Evolutionary conservation across 1,140 invertebrate species (phyloP), one percentile per base, ranked within the genome.

Genomic region (Bursaphelenchus mucronatus): DNA sequence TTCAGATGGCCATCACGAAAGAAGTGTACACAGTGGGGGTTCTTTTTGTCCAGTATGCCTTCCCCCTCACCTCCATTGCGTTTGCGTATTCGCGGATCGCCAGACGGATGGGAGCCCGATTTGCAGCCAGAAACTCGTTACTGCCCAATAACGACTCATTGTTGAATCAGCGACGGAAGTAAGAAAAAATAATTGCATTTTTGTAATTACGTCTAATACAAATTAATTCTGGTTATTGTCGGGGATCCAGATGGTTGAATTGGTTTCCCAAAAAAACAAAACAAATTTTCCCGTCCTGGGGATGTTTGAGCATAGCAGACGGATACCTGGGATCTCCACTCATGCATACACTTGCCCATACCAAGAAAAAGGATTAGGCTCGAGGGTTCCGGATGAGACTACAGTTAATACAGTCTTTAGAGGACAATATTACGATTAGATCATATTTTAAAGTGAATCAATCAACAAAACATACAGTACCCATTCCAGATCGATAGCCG

Each of bases 41-140:
- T 45, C 67, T 79, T 6, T 46, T 75, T 17, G 64, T 78, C 4
- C 77, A 79, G 49, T 79, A 79, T 51, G 74, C 74, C 1, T 64
- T 81, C 47, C 77, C 77, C 2, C 59, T 79, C 1, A 62, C 62
- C 30, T 73, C 76, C 10, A 72, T 79, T n/a, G 79, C 69, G 39
- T 79, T 79, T 55, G 77, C 70, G 1, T 79, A 79, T 53, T 78
- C 76, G 4, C 45, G 68, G 39, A 79, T 79, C 53, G 76, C 80
- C 6, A 56, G 68, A 39, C 49, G 76, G 50, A 79, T 79, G 76
- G 70, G 70, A 17, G 47, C 64, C 11, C 47, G 73, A 30, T 64
- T 81, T 39, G 69, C 66, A 3, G 67, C 58, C 17, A 13, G 68
- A 43, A 67, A 63, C 21, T 46, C 53, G 9, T 40, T 52, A 15